These are phyloP conservation scores for Acrobasis consociella DNA, from an alignment of 2,888 invertebrate species.

Conservation along the genomic window DNA sequence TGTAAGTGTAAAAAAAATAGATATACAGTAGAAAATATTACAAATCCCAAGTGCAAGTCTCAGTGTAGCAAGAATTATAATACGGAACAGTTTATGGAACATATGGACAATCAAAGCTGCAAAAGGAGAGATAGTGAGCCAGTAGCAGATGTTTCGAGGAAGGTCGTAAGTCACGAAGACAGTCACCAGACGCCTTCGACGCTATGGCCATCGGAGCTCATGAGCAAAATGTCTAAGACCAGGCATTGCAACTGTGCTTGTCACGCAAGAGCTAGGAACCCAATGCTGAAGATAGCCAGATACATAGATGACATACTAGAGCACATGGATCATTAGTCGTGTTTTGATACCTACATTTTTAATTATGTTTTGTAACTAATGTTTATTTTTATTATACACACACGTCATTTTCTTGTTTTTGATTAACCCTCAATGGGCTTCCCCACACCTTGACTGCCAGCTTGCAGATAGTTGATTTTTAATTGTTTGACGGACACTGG, in stretches of 20 bases:
- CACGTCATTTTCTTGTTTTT: background rate
- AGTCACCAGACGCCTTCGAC: slow-evolving; percentile 35
- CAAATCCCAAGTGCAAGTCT: background rate
- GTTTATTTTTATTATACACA: background rate
- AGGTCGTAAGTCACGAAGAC: slow-evolving; percentile 27
- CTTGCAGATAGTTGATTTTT: no score
- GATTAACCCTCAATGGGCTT: no score
- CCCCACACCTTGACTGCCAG: no score
- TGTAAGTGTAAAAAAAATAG: slow-evolving; percentile 25
- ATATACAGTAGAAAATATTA: background rate
- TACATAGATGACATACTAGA: slow-evolving; percentile 60
- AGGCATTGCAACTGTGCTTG: slow-evolving; percentile 39
- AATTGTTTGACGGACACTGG: no score
- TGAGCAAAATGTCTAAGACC: slow-evolving; percentile 24
- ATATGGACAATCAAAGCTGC: slow-evolving; percentile 34
- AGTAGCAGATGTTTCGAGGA: slow-evolving; percentile 39
- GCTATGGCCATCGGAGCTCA: slow-evolving; percentile 40
- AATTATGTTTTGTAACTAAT: slow-evolving; percentile 1
- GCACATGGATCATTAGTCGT: slow-evolving; percentile 45
- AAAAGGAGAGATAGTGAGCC: slow-evolving; percentile 47
- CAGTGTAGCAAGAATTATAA: slow-evolving; percentile 34
- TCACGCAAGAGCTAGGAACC: slow-evolving; percentile 46
- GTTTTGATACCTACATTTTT: slow-evolving; percentile 4
- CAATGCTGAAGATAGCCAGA: slow-evolving; percentile 59
- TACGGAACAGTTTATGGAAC: slow-evolving; percentile 40